Conservation (phyloP, 1,140 invertebrate species). For the Bacillus rossius region DNA sequence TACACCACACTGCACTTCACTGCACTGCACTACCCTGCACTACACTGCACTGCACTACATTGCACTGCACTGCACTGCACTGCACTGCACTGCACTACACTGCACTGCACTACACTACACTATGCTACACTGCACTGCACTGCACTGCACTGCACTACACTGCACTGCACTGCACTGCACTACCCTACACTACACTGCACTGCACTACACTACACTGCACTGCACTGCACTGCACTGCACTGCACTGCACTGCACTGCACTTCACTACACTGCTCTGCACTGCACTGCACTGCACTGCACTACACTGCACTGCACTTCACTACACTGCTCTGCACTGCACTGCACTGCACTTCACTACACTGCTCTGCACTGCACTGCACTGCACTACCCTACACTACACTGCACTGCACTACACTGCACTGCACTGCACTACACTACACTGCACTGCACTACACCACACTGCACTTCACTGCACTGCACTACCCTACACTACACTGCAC, state of each 20-base stretch:
- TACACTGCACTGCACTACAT: constrained; percentile 5
- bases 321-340: no score
- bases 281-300: constrained; percentile 7
- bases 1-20: neutral
- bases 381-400: neutral
- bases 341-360: no score
- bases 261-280: no score
- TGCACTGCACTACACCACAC: no score
- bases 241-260: constrained; percentile 1
- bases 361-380: no score
- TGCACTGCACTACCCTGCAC: neutral
- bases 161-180: neutral
- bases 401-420: neutral
- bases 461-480: no score
- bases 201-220: neutral
- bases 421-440: constrained; percentile 1
- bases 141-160: constrained; percentile 3
- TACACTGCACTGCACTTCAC: no score
- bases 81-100: neutral
- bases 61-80: neutral
- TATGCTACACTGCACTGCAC: neutral
- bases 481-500: neutral
- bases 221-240: constrained; percentile 6
- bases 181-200: neutral
- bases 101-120: neutral